Conservation (phyloP, 2,797 vertebrate species). For the Danionella dracula region DNA sequence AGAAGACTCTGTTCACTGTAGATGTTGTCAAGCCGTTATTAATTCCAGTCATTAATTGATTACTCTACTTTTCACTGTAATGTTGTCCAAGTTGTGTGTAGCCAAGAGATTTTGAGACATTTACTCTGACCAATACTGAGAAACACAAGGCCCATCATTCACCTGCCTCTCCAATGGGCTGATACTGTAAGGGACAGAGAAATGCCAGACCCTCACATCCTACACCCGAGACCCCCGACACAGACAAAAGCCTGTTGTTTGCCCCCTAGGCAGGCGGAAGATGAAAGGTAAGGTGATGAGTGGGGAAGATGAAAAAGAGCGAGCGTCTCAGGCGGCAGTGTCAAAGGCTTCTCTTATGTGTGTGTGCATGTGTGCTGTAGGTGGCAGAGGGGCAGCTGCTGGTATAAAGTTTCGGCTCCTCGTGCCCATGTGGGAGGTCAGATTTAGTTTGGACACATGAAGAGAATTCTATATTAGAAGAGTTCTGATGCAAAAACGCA, state of each 20-base stretch:
- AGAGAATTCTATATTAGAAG: no score
- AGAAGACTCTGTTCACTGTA: no score
- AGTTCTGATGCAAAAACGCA: no score
- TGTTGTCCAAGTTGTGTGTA: no score
- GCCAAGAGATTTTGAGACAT: no score
- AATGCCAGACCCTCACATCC: constrained; percentile 16
- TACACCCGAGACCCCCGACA: constrained; percentile 46
- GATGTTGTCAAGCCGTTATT: no score
- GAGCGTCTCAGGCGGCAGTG: constrained; percentile 17
- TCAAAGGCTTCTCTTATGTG: constrained; percentile 34
- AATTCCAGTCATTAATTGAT: no score
- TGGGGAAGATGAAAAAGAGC: constrained; percentile 59
- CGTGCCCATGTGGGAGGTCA: constrained; percentile 18
- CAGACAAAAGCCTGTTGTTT: constrained; percentile 60
- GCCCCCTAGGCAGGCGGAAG: constrained; percentile 56
- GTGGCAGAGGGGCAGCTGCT: background rate
- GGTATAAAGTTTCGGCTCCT: constrained; percentile 15
- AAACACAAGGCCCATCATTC: no score
- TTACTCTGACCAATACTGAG: no score
- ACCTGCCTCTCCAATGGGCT: constrained; percentile 12
- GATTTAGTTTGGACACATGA: background rate
- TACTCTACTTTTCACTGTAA: no score
- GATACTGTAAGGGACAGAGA: constrained; percentile 29
- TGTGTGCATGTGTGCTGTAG: background rate
- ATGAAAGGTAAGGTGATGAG: constrained; percentile 67